Percentiles rank a stretch among this genome's conserved stretches.
Conservation (phyloP, 2,113 vertebrate genomes). For the Arothron firmamentum region DNA sequence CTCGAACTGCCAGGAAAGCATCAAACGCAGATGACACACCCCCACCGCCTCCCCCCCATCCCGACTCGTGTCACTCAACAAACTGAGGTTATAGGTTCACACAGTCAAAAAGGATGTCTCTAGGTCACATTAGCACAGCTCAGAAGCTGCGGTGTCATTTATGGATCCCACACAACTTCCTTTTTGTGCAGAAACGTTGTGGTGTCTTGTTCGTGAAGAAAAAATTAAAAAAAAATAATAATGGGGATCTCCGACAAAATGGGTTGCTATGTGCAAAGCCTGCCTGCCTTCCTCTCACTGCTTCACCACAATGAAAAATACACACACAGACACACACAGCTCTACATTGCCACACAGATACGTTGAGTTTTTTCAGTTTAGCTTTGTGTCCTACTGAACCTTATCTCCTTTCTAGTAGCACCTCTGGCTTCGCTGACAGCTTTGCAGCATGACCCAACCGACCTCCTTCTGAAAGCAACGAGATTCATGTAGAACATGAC, state of each 20-base stretch:
- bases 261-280: conserved; percentile 39
- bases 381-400: conserved; percentile 42
- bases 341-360: conserved; percentile 32
- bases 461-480: conserved; percentile 6
- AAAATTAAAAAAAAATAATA: conserved; percentile 17
- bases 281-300: conserved; percentile 60
- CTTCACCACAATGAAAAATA: conserved; percentile 40
- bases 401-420: conserved; percentile 51
- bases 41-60: conserved; percentile 13
- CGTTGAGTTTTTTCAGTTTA: conserved; percentile 10
- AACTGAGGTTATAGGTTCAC: conserved; percentile 32
- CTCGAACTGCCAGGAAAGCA: conserved; percentile 62
- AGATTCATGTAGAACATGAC: conserved; percentile 16
- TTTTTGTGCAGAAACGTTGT: conserved; percentile 11
- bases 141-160: neutral
- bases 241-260: conserved; percentile 60
- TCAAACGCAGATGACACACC: conserved; percentile 47
- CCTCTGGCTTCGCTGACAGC: neutral
- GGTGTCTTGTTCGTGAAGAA: neutral
- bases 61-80: conserved; percentile 19
- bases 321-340: conserved; percentile 7
- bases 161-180: neutral
- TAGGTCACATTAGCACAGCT: conserved; percentile 10
- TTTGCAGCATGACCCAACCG: conserved; percentile 11
- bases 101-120: conserved; percentile 28